phyloP scores from a whole-genome alignment of 2,113 vertebrate genomes.

The Sebastes fasciatus region DNA sequence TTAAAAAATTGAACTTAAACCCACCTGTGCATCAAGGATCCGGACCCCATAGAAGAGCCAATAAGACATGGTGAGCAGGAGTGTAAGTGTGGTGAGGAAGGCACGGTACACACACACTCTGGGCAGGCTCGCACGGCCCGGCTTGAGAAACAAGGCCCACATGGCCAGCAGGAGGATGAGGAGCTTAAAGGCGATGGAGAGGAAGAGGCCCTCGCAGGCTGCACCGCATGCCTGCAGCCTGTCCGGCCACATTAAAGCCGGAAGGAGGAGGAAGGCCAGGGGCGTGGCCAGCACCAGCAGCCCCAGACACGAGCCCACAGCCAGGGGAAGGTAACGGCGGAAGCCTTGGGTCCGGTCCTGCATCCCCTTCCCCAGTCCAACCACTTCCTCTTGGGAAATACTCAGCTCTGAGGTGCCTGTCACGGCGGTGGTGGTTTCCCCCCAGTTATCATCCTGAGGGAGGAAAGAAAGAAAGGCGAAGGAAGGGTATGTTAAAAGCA shows the following conservation, averaged over 20 bases:
- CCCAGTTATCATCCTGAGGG: conserved; percentile 94
- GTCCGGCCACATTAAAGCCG: conserved; percentile 91
- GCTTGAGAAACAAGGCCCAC: conserved; percentile 94
- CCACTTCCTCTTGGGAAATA: conserved; percentile 93
- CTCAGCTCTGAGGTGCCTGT: conserved; percentile 94
- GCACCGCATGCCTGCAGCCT: conserved; percentile 91
- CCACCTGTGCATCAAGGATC: conserved; percentile 91
- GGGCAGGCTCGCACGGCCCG: conserved; percentile 87
- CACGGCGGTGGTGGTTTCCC: conserved; percentile 94
- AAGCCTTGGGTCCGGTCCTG: conserved; percentile 88
- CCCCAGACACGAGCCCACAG: conserved; percentile 85
- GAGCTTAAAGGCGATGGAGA: conserved; percentile 96
- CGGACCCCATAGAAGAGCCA: conserved; percentile 98
- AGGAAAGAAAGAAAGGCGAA: neutral
- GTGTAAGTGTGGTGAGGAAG: conserved; percentile 91
- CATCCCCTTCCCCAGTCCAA: conserved; percentile 87
- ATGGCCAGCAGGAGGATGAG: conserved; percentile 93
- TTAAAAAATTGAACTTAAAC: neutral
- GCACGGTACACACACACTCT: conserved; percentile 92
- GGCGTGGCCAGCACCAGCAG: conserved; percentile 92
- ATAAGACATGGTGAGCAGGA: conserved; percentile 94
- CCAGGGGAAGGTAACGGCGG: conserved; percentile 89
- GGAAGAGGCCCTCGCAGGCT: conserved; percentile 95
- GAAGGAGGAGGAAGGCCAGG: conserved; percentile 92
- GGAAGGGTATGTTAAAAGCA: neutral